Conservation (phyloP, 2,888 invertebrate species). For the Allacma fusca region DNA sequence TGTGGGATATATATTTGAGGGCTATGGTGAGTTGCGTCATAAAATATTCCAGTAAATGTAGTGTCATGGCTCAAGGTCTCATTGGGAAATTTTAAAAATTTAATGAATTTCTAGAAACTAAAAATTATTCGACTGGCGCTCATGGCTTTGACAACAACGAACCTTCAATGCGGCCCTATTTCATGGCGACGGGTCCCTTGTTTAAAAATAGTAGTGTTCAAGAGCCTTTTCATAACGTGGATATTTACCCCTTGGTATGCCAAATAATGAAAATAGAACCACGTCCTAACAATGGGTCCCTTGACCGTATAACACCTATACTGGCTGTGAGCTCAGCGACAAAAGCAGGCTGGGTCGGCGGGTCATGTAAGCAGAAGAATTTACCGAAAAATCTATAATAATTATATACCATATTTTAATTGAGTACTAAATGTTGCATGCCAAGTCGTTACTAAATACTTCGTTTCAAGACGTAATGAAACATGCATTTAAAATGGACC, state of each 20-base stretch:
- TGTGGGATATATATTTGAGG: constrained; percentile 71
- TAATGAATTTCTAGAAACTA: background rate
- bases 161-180: constrained; percentile 74
- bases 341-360: background rate
- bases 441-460: too few relatives aligned
- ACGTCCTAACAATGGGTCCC: constrained; percentile 67
- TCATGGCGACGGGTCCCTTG: constrained; percentile 75
- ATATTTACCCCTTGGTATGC: constrained; percentile 73
- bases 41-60: too few relatives aligned
- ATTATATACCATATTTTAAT: too few relatives aligned
- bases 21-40: constrained; percentile 55
- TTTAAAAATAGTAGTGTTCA: constrained; percentile 65
- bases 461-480: too few relatives aligned
- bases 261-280: constrained; percentile 68
- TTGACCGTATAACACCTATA: constrained; percentile 17
- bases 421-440: too few relatives aligned
- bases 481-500: too few relatives aligned
- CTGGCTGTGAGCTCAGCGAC: background rate
- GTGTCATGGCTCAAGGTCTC: too few relatives aligned
- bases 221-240: constrained; percentile 72
- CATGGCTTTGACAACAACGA: constrained; percentile 75
- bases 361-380: background rate
- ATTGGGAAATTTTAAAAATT: background rate
- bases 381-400: too few relatives aligned
- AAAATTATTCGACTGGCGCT: constrained; percentile 68